phyloP scores from a whole-genome alignment of 2,113 vertebrate species.

The Typhlomys cinereus region DNA sequence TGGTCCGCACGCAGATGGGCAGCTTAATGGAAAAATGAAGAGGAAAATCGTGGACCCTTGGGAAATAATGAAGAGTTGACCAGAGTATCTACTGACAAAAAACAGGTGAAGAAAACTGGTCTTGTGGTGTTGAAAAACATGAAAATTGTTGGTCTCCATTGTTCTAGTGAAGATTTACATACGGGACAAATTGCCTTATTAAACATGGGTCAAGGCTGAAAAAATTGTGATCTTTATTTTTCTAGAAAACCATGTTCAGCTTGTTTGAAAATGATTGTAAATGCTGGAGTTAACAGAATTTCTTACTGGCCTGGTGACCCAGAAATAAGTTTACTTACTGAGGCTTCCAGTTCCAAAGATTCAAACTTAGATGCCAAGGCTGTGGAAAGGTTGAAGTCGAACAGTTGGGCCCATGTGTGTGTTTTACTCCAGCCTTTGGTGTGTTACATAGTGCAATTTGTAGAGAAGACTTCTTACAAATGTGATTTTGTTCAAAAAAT shows the following conservation, averaged over 20 bases:
- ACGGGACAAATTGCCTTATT: conserved; percentile 93
- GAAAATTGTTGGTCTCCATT: conserved; percentile 93
- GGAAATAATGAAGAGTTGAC: neutral
- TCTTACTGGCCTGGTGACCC: conserved; percentile 96
- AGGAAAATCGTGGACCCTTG: too few relatives aligned
- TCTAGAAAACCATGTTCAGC: conserved; percentile 94
- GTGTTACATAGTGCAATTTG: conserved; percentile 89
- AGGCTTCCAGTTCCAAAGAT: conserved; percentile 81
- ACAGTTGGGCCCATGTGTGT: conserved; percentile 92
- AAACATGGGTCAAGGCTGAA: conserved; percentile 89
- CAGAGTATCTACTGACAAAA: neutral
- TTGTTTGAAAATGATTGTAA: conserved; percentile 97
- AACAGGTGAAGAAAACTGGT: neutral
- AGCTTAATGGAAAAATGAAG: neutral
- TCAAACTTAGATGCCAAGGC: conserved; percentile 92
- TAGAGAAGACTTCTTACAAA: conserved; percentile 89
- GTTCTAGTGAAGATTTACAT: conserved; percentile 91
- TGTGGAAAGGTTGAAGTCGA: conserved; percentile 93
- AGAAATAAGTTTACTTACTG: conserved; percentile 90
- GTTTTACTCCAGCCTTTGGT: conserved; percentile 90
- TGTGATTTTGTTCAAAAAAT: conserved; percentile 92
- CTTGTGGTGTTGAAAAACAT: conserved; percentile 14
- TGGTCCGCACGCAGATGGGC: neutral
- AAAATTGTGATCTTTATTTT: conserved; percentile 93
- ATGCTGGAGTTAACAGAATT: conserved; percentile 94